These are phyloP conservation scores for Malthinus seriepunctatus DNA, from an alignment of 2,888 invertebrate genomes.

Conservation along the genomic window DNA sequence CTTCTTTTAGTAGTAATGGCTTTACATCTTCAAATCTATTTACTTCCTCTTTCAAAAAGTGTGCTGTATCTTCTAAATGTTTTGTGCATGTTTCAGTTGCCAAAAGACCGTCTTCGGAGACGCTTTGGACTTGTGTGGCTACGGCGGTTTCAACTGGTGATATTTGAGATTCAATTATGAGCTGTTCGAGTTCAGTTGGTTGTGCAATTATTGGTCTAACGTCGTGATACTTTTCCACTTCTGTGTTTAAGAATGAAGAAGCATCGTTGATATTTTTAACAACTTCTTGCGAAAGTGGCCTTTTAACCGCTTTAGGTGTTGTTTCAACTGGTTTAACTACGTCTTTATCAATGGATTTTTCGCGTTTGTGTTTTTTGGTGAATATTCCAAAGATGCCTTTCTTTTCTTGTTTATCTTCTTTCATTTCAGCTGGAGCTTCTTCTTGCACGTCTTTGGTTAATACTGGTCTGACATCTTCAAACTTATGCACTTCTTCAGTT, in stretches of 20 bases:
- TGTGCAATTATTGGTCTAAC: background rate
- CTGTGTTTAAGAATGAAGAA: constrained; percentile 25
- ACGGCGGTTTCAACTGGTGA: too few species aligned
- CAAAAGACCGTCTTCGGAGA: too few species aligned
- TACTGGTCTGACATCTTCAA: constrained; percentile 12
- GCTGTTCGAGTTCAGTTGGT: background rate
- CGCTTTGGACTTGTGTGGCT: background rate
- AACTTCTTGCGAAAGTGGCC: constrained; percentile 14
- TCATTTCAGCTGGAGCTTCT: background rate
- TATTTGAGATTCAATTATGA: background rate
- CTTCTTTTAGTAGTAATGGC: constrained; percentile 8
- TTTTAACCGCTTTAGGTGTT: constrained; percentile 1
- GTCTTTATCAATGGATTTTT: constrained; percentile 1
- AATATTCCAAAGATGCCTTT: constrained; percentile 33
- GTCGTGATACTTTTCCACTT: constrained; percentile 19
- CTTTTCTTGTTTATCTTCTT: background rate
- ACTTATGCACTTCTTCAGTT: constrained; percentile 16
- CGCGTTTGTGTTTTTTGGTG: constrained; percentile 33
- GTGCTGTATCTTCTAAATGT: constrained; percentile 30
- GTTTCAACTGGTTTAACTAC: background rate
- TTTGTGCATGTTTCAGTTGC: background rate
- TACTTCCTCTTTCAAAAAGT: constrained; percentile 33
- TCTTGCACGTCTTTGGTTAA: constrained; percentile 8
- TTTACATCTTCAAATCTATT: constrained; percentile 31
- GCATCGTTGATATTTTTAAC: constrained; percentile 15